phyloP scores from a whole-genome alignment of 2,113 vertebrate genomes.

The Pantherophis guttatus region DNA sequence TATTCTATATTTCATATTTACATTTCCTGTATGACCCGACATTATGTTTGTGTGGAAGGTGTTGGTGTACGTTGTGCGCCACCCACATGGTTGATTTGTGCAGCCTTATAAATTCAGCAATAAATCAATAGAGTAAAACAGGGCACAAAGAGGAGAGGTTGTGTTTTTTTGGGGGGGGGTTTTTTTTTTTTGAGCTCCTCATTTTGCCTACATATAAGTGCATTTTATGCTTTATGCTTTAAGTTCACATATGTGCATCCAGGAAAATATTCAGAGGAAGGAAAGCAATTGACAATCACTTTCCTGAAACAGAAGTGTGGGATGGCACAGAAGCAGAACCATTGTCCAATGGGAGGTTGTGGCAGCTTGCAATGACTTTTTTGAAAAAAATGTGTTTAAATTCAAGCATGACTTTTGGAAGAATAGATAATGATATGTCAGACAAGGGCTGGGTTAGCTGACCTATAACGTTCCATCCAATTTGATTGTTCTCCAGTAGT shows the following conservation, averaged over 20 bases:
- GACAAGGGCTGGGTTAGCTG: background rate
- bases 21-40: background rate
- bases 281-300: background rate
- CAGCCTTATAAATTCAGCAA: background rate
- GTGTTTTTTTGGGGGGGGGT: too few relatives aligned
- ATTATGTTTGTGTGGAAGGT: background rate
- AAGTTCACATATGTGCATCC: background rate
- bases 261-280: background rate
- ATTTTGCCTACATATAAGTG: background rate
- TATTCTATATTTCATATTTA: background rate
- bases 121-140: background rate
- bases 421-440: background rate
- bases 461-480: background rate
- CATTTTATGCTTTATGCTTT: background rate
- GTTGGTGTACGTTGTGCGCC: background rate
- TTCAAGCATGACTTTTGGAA: background rate
- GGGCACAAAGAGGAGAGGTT: background rate
- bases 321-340: background rate
- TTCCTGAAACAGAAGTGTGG: background rate
- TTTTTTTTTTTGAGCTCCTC: background rate
- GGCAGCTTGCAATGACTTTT: background rate
- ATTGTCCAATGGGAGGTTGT: background rate
- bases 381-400: background rate
- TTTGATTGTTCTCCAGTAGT: background rate
- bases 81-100: background rate